Evolutionary conservation across 2,888 invertebrate species (phyloP), one percentile per base, ranked within the genome.

Genomic region (Tinea semifulvella): DNA sequence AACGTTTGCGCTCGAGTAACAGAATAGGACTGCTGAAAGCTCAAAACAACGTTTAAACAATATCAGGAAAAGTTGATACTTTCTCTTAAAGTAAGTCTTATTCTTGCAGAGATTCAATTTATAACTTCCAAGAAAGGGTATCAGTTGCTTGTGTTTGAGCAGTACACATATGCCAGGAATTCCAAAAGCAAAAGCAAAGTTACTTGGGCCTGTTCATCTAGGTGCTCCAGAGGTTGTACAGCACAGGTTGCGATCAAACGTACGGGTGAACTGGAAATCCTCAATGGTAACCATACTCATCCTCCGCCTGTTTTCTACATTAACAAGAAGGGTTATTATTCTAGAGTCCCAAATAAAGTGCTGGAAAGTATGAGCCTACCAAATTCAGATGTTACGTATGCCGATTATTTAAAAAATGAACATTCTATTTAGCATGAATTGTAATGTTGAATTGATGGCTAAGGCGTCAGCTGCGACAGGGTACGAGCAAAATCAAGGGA

Each of bases 141-240:
- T 43, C 52, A 65, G 19, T 53, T 77, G 38, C 56, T 77, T 2
- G 69, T 76, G 1, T 71, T 60, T 46, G 56, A 71, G 51, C 60
- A 68, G 44, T 74, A 68, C 47, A 70, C 73, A 0, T 77, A 56
- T 44, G 69, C 75, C 1, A 58, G 56, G 49, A 69, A 72, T 48
- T 62, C 60, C 46, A 54, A 50, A 7, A 71, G 67, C 45, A 74
- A 58, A 47, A 57, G 52, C 16, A 54, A 55, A 8, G 55, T 62
- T 0, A 61, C 61, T 2, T 76, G 75, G 75, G 47, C 68, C 0
- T 79, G 77, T 47, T 74, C 77, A 0, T 76, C 75, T 1, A 57
- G 75, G 2, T 68, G 69, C 42, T 75, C 74, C 0, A 70, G 59
- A 46, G 64, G 63, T 44, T 77, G 77, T 49, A 57, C 50, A 13